phyloP scores from a whole-genome alignment of 2,888 invertebrate genomes.

The Stenurella melanura region DNA sequence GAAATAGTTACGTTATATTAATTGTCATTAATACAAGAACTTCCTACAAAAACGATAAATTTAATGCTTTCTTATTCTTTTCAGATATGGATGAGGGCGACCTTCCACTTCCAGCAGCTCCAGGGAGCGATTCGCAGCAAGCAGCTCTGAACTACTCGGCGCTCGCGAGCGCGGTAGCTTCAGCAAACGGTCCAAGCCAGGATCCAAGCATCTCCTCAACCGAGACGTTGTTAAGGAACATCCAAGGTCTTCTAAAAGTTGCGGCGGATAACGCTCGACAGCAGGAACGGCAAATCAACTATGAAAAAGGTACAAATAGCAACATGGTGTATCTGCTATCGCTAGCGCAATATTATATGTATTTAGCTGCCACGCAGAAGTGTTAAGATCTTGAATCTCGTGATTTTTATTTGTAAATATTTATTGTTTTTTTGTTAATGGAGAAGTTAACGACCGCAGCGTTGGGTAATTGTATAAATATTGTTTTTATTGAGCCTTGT shows the following conservation, averaged over 20 bases:
- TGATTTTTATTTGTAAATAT: conserved; percentile 52
- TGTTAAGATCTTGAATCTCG: conserved; percentile 64
- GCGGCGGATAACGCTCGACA: conserved; percentile 98
- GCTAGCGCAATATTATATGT: conserved; percentile 74
- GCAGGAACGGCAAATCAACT: conserved; percentile 95
- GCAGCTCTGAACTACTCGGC: conserved; percentile 90
- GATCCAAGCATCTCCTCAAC: conserved; percentile 86
- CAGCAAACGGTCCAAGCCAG: conserved; percentile 74
- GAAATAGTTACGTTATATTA: no score
- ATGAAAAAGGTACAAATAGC: conserved; percentile 91
- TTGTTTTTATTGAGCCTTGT: conserved; percentile 36
- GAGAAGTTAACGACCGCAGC: conserved; percentile 1
- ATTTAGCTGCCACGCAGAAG: conserved; percentile 73
- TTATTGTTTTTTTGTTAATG: conserved; percentile 35
- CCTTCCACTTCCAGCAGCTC: conserved; percentile 77
- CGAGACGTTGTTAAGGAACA: conserved; percentile 94
- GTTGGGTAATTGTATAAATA: conserved; percentile 34
- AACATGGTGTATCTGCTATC: conserved; percentile 74
- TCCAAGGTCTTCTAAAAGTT: conserved; percentile 95
- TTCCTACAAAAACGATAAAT: no score
- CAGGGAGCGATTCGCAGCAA: conserved; percentile 76
- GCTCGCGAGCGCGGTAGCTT: conserved; percentile 80
- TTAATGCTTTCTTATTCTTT: conserved; percentile 59
- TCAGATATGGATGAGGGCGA: conserved; percentile 87
- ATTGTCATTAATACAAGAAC: no score